These are phyloP conservation scores for Amblyraja radiata DNA, from an alignment of 2,797 vertebrate genomes.

Conservation along the genomic window DNA sequence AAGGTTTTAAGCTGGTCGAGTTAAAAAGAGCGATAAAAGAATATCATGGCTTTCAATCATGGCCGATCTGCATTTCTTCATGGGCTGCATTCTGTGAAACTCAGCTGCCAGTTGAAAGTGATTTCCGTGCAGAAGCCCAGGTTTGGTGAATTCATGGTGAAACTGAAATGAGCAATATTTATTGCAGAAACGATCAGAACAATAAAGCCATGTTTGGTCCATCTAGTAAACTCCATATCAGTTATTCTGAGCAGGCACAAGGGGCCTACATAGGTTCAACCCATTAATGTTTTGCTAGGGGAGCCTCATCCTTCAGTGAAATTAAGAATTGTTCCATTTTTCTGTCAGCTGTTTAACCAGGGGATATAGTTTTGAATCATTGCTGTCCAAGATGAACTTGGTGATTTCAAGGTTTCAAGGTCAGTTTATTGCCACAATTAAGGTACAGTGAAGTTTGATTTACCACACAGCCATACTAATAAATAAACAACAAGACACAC, in stretches of 20 bases:
- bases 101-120: not conserved
- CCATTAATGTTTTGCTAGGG: not conserved
- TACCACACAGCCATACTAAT: too few relatives aligned
- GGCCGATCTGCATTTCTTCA: not conserved
- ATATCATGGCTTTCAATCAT: too few relatives aligned
- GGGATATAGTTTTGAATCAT: too few relatives aligned
- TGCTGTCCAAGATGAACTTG: too few relatives aligned
- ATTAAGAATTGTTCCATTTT: not conserved
- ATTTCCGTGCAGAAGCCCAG: not conserved
- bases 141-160: not conserved
- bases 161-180: not conserved
- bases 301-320: not conserved
- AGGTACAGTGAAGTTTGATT: too few relatives aligned
- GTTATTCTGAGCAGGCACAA: too few relatives aligned
- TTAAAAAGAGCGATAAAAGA: too few relatives aligned
- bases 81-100: not conserved
- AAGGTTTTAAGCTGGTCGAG: too few relatives aligned
- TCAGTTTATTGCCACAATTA: too few relatives aligned
- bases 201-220: not conserved
- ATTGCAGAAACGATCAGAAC: not conserved
- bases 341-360: not conserved
- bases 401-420: too few relatives aligned
- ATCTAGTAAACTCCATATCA: not conserved
- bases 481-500: too few relatives aligned
- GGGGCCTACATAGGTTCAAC: not conserved